Conservation (phyloP, 2,113 vertebrate genomes). For the Lamprotornis superbus region DNA sequence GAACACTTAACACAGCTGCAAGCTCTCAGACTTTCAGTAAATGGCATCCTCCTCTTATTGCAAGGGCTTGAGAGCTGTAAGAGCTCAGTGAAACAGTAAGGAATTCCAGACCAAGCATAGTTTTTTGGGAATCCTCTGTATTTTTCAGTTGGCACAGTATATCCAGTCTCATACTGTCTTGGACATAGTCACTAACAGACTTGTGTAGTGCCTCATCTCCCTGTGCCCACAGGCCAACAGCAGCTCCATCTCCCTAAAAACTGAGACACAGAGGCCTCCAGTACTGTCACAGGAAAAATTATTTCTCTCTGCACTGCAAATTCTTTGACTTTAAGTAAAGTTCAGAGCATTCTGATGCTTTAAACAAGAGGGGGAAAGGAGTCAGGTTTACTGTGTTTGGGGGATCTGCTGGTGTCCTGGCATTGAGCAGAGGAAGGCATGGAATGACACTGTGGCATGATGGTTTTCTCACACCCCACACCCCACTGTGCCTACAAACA, state of each 20-base stretch:
- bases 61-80: background rate
- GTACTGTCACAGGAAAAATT: background rate
- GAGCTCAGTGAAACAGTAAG: background rate
- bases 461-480: background rate
- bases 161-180: background rate
- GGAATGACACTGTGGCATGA: background rate
- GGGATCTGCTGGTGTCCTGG: background rate
- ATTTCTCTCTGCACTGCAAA: background rate
- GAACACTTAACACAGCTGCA: background rate
- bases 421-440: background rate
- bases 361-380: background rate
- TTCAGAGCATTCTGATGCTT: background rate
- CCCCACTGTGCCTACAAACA: background rate
- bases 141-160: background rate
- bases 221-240: background rate
- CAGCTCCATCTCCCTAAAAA: background rate
- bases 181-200: background rate
- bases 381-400: background rate
- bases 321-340: background rate
- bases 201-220: rapidly evolving
- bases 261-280: background rate
- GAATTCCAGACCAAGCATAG: background rate
- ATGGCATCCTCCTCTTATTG: background rate
- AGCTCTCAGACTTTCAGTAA: background rate
- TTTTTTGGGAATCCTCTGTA: background rate